Conservation (phyloP, 2,888 invertebrate species). For the Eucera pruinosa region DNA sequence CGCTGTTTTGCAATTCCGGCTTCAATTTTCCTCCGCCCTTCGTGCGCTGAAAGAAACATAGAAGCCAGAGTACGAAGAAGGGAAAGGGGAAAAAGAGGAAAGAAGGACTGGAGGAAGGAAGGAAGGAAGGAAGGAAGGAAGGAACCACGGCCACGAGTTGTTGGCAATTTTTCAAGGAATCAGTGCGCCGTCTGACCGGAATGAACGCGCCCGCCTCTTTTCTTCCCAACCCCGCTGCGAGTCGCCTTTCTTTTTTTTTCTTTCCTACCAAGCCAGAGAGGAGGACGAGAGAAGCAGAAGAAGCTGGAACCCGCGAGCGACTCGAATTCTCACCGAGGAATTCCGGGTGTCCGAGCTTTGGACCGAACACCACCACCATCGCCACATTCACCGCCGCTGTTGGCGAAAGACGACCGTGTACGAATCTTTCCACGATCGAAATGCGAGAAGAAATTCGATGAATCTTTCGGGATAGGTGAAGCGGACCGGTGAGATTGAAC, state of each 20-base stretch:
- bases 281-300: slow-evolving; percentile 21
- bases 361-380: neutral
- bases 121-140: slow-evolving; percentile 15
- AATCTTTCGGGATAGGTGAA: slow-evolving; percentile 52
- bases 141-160: slow-evolving; percentile 61
- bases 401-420: slow-evolving; percentile 6
- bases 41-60: neutral
- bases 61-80: neutral
- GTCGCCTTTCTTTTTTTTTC: slow-evolving; percentile 34
- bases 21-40: slow-evolving; percentile 6
- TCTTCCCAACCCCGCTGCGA: slow-evolving; percentile 22
- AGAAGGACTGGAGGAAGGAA: neutral
- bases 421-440: slow-evolving; percentile 52
- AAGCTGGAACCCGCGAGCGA: slow-evolving; percentile 49
- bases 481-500: slow-evolving; percentile 61
- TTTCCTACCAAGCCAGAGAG: neutral
- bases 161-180: slow-evolving; percentile 82
- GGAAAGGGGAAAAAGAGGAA: neutral
- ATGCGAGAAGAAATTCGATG: slow-evolving; percentile 68
- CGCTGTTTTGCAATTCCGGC: no score
- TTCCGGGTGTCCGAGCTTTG: slow-evolving; percentile 28
- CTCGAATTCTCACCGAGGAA: slow-evolving; percentile 49
- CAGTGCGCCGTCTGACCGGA: slow-evolving; percentile 79
- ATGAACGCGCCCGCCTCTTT: slow-evolving; percentile 66
- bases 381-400: no score